Percentiles rank a stretch among this genome's conserved stretches.
Conservation (phyloP, 1,140 invertebrate genomes). For the Lycorma delicatula region DNA sequence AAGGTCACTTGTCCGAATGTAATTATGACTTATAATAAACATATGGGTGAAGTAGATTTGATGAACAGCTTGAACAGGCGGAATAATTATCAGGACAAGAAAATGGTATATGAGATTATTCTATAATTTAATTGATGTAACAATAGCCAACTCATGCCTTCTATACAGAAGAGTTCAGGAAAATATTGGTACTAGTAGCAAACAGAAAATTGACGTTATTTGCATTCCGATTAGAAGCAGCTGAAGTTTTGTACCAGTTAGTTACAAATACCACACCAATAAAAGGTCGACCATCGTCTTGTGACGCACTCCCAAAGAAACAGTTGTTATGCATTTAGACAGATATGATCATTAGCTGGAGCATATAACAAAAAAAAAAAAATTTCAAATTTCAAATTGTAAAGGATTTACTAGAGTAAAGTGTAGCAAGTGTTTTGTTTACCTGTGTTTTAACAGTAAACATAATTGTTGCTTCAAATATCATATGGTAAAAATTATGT, state of each 20-base stretch:
- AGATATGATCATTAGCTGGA: neutral
- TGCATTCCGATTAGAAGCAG: neutral
- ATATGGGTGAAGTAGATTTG: conserved; percentile 33
- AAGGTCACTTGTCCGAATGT: conserved; percentile 5
- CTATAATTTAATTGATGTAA: neutral
- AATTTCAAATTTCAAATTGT: neutral
- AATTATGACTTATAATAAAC: conserved; percentile 22
- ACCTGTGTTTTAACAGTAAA: neutral
- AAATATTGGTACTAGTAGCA: neutral
- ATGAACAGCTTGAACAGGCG: conserved; percentile 30
- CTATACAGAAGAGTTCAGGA: neutral
- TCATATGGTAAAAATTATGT: too few relatives aligned
- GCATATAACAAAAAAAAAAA: neutral
- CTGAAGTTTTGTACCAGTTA: neutral
- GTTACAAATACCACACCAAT: neutral
- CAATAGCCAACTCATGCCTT: neutral
- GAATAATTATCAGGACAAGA: conserved; percentile 29
- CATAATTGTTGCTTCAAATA: neutral
- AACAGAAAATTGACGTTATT: neutral
- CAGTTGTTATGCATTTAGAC: neutral
- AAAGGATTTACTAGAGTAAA: neutral
- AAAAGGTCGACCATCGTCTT: neutral
- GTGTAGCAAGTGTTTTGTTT: neutral
- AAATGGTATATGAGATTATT: conserved; percentile 16
- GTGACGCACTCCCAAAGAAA: neutral